Evolutionary conservation across 2,113 vertebrate species (phyloP).

Genomic region (Channa argus): DNA sequence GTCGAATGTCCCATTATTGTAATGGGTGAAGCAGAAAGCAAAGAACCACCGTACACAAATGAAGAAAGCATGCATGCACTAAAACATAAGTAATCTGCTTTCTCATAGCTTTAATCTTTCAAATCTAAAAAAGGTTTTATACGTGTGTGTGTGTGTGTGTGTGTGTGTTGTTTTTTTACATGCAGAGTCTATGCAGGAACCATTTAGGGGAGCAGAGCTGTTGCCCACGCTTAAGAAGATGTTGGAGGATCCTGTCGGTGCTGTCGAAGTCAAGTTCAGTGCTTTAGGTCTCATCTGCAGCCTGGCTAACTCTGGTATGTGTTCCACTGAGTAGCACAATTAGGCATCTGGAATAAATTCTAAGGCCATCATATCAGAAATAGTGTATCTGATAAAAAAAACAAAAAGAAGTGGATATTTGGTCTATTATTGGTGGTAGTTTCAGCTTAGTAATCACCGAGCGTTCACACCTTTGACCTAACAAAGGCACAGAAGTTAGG

Average conservation of each 20-base stretch:
- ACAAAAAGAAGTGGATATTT: too few species aligned
- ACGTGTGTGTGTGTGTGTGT: constrained; percentile 7
- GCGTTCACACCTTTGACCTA: too few species aligned
- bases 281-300: constrained; percentile 88
- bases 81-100: too few species aligned
- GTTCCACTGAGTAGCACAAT: not conserved
- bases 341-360: too few species aligned
- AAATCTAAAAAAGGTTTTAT: too few species aligned
- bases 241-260: constrained; percentile 85
- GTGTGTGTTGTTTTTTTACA: not conserved
- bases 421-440: too few species aligned
- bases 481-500: too few species aligned
- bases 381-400: too few species aligned
- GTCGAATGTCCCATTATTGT: not conserved
- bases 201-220: constrained; percentile 82
- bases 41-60: not conserved
- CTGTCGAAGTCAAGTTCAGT: constrained; percentile 89
- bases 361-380: too few species aligned
- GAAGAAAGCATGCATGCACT: not conserved
- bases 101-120: too few species aligned
- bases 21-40: not conserved
- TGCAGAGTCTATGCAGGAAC: constrained; percentile 84
- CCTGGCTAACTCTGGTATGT: constrained; percentile 86
- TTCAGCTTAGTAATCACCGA: too few species aligned
- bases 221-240: constrained; percentile 85